Percentiles rank a stretch among this genome's conserved stretches.
phyloP scores from a whole-genome alignment of 2,113 vertebrate genomes.

The Clarias gariepinus region DNA sequence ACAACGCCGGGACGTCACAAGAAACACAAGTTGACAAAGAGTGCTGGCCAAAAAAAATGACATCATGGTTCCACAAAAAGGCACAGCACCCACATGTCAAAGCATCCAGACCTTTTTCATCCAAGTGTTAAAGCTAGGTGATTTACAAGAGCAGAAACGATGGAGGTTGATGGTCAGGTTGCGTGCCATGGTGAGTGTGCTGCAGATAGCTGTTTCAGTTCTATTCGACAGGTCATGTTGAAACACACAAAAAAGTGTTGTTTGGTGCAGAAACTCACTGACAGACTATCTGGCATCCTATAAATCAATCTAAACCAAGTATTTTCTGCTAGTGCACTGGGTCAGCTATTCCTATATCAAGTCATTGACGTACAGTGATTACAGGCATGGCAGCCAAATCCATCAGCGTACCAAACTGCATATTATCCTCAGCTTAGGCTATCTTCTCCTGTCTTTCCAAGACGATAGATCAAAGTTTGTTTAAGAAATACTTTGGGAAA shows the following conservation, averaged over 20 bases:
- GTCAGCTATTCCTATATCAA: neutral
- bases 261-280: neutral
- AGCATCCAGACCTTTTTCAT: conserved; percentile 48
- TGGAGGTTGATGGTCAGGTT: conserved; percentile 34
- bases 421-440: conserved; percentile 18
- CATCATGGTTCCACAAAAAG: conserved; percentile 59
- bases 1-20: conserved; percentile 13
- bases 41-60: conserved; percentile 44
- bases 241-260: neutral
- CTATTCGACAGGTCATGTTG: neutral
- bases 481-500: conserved; percentile 16
- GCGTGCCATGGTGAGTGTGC: neutral
- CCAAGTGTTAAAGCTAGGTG: conserved; percentile 31
- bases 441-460: neutral
- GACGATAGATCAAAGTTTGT: conserved; percentile 27
- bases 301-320: neutral
- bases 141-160: conserved; percentile 44
- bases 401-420: conserved; percentile 15
- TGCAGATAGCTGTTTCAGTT: conserved; percentile 25
- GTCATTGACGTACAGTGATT: neutral
- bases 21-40: conserved; percentile 46
- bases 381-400: neutral
- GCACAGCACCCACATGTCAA: conserved; percentile 39
- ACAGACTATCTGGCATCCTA: neutral
- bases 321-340: neutral